Conservation (phyloP, 64 coral and sea anemone genomes). For the Pocillopora verrucosa region DNA sequence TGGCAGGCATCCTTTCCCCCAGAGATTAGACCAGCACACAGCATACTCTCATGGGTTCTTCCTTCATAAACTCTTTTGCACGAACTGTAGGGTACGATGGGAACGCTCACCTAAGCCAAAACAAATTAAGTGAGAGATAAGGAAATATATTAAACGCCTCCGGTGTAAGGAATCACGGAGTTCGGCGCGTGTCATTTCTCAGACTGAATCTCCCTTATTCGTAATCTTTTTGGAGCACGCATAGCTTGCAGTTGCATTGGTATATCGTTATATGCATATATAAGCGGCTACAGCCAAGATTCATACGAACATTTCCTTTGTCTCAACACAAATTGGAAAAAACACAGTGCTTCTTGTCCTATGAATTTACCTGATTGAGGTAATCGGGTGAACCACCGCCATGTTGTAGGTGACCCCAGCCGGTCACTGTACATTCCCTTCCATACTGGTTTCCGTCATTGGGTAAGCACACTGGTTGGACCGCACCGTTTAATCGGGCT, state of each 20-base stretch:
- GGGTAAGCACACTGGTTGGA: conserved; percentile 13
- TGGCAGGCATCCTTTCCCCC: conserved; percentile 43
- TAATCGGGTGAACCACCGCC: neutral
- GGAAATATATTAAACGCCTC: too few relatives aligned
- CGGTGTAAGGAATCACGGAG: neutral
- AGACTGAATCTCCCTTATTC: too few relatives aligned
- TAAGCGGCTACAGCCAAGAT: too few relatives aligned
- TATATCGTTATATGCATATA: too few relatives aligned
- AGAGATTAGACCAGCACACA: conserved; percentile 20
- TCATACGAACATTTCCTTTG: too few relatives aligned
- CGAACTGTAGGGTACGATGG: neutral
- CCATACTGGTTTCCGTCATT: neutral
- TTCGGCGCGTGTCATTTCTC: too few relatives aligned
- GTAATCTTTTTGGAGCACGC: too few relatives aligned
- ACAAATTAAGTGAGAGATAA: neutral
- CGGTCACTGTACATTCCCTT: neutral
- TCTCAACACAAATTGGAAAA: neutral
- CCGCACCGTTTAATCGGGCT: neutral
- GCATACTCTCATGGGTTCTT: conserved; percentile 20
- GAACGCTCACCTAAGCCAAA: conserved; percentile 13
- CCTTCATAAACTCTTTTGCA: conserved; percentile 23
- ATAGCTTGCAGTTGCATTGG: too few relatives aligned
- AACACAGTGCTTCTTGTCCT: neutral
- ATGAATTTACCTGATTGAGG: neutral
- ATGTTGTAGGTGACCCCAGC: neutral